Conservation (phyloP, 1,140 invertebrate genomes). For the Leucophenga varia region DNA sequence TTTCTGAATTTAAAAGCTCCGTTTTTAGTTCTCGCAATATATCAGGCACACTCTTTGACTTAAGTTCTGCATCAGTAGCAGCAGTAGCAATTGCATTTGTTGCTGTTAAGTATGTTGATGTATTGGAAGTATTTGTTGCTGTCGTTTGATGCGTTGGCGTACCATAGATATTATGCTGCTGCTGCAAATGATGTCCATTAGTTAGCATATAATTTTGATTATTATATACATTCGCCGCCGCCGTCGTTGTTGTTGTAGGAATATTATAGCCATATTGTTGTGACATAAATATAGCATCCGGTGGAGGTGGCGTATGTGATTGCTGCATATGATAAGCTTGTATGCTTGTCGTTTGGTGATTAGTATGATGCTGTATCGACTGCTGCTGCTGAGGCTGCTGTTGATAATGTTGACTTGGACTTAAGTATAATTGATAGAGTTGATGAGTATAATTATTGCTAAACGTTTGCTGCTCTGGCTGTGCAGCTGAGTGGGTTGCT, state of each 20-base stretch:
- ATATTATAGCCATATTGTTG: slow-evolving; percentile 25
- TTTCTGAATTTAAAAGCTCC: slow-evolving; percentile 59
- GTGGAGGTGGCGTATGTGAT: not conserved
- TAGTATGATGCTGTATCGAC: no score
- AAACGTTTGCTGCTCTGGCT: no score
- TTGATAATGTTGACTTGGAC: not conserved
- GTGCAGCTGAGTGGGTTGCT: no score
- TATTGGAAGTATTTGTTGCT: no score
- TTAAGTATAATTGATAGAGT: no score
- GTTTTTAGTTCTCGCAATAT: slow-evolving; percentile 72
- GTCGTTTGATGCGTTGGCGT: slow-evolving; percentile 45
- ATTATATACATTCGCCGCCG: slow-evolving; percentile 50
- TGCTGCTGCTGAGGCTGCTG: slow-evolving; percentile 29
- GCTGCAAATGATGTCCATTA: no score
- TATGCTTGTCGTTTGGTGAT: no score
- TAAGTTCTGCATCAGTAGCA: slow-evolving; percentile 32
- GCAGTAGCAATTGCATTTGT: no score
- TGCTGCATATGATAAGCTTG: no score
- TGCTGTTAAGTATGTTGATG: no score
- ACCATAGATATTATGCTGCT: slow-evolving; percentile 29
- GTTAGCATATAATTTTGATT: slow-evolving; percentile 36
- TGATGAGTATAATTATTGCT: no score
- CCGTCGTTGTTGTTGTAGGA: slow-evolving; percentile 43
- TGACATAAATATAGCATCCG: not conserved
- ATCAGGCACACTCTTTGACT: slow-evolving; percentile 69